Conservation (phyloP, 2,113 vertebrate genomes). For the Myodes glareolus region DNA sequence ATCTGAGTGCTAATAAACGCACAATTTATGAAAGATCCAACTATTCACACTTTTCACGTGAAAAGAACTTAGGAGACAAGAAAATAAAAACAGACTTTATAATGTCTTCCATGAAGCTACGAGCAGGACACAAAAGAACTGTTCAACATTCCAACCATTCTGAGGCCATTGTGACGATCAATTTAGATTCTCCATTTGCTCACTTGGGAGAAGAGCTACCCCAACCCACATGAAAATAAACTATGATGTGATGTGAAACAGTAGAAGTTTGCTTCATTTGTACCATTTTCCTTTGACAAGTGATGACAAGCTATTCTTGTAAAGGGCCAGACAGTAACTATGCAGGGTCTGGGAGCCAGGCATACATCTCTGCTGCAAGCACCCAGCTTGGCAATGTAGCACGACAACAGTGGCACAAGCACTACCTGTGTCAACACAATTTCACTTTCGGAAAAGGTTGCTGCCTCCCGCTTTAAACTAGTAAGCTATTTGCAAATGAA, state of each 20-base stretch:
- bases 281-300: conserved; percentile 42
- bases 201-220: neutral
- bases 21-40: conserved; percentile 31
- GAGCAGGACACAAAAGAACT: neutral
- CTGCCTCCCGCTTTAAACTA: conserved; percentile 11
- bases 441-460: conserved; percentile 25
- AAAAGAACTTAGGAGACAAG: conserved; percentile 18
- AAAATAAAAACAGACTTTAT: conserved; percentile 21
- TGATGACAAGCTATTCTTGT: neutral
- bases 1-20: neutral
- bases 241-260: neutral
- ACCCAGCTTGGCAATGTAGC: neutral
- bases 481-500: conserved; percentile 53
- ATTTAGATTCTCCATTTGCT: neutral
- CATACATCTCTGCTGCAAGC: neutral
- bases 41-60: conserved; percentile 42
- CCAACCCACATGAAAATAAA: conserved; percentile 27
- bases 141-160: neutral
- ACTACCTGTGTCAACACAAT: neutral
- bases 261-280: neutral
- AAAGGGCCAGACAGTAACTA: neutral
- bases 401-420: neutral
- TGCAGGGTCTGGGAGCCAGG: neutral
- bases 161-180: neutral
- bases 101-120: neutral